Base-by-base conservation (phyloP, 2,888 invertebrate genomes). In the Aphodius sticticus region DNA sequence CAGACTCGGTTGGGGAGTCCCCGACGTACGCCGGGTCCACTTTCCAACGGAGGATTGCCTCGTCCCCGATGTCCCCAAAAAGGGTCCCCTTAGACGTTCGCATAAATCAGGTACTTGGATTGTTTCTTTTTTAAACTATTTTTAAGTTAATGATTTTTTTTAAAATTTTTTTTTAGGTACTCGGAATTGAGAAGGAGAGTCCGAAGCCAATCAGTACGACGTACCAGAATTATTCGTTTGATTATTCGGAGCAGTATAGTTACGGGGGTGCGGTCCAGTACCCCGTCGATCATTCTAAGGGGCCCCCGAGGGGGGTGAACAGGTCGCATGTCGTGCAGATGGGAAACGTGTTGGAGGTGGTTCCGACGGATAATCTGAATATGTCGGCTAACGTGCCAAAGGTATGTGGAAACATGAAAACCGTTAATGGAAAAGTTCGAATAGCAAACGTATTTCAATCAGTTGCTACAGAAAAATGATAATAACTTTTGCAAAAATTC, bases 311-410 rank as follows among this genome's bases (percentile, higher is more conserved):
- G 69, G 53, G 35, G 7, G 69, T 69, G 35, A 69, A 69, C 69
- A 77, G 70, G n/a, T 77, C 78, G 14, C 83, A 86, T 82, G 85
- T 89, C 26, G 82, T 90, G 14, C 88, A 92, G 90, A 91, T 92
- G 69, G 93, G 92, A 16, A 92, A 92, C 83, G 90, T 92, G 82
- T 86, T 92, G 69, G 92, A 92, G 87, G 92, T 92, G 6, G 91
- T 92, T 5, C 92, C 92, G 2, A 90, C 89, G 26, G 92, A 92
- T 77, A 86, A 89, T 36, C 35, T 74, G 37, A 16, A 83, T 82
- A 69, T 78, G 70, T 7, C 69, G 26, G 53, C 71, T 36, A 69
- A 76, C 71, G 38, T 38, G 16, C 9, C 15, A 16, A 71, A 77
- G 79, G 79, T 79, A 77, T 76, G 76, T 76, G 14, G 14, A 72